These are phyloP conservation scores for Drosophila subsilvestris DNA, from an alignment of 2,888 invertebrate species.

Conservation along the genomic window DNA sequence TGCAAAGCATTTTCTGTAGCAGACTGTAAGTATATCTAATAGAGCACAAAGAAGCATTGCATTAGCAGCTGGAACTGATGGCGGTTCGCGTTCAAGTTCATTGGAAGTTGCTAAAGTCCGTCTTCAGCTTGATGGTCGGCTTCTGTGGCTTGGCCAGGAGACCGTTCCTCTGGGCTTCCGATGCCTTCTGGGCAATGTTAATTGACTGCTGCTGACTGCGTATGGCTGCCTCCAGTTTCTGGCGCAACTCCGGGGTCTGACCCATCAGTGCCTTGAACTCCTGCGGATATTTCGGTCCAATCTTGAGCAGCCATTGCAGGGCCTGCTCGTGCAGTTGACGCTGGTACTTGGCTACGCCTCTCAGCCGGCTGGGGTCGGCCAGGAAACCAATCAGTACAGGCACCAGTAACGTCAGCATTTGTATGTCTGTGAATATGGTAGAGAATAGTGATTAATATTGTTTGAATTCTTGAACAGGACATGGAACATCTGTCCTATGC, in stretches of 20 bases:
- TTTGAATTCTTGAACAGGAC: not conserved
- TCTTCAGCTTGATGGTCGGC: conserved; percentile 95
- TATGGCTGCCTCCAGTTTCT: conserved; percentile 93
- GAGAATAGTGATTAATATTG: not conserved
- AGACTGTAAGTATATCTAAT: not conserved
- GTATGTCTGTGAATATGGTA: conserved; percentile 88
- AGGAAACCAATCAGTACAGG: conserved; percentile 95
- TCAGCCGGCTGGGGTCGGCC: conserved; percentile 88
- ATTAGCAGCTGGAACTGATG: conserved; percentile 14
- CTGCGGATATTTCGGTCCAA: conserved; percentile 96
- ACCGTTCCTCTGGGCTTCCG: conserved; percentile 84
- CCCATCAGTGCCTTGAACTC: conserved; percentile 96
- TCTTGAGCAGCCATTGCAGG: conserved; percentile 94
- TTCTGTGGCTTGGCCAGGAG: conserved; percentile 84
- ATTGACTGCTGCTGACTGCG: conserved; percentile 88
- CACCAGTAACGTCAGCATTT: conserved; percentile 94
- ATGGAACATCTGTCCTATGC: conserved; percentile 11
- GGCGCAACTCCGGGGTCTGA: conserved; percentile 91
- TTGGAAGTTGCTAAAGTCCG: conserved; percentile 96
- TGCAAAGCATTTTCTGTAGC: conserved; percentile 32
- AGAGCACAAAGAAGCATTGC: conserved; percentile 14
- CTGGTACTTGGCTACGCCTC: conserved; percentile 87
- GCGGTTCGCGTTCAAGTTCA: conserved; percentile 78
- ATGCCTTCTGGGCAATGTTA: conserved; percentile 84
- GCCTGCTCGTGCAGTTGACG: conserved; percentile 93